A percentile compares a stretch with the other conserved stretches of the same genome.
Evolutionary conservation across 2,888 invertebrate species (phyloP).

Genomic region (Alloscopus bannaensis): DNA sequence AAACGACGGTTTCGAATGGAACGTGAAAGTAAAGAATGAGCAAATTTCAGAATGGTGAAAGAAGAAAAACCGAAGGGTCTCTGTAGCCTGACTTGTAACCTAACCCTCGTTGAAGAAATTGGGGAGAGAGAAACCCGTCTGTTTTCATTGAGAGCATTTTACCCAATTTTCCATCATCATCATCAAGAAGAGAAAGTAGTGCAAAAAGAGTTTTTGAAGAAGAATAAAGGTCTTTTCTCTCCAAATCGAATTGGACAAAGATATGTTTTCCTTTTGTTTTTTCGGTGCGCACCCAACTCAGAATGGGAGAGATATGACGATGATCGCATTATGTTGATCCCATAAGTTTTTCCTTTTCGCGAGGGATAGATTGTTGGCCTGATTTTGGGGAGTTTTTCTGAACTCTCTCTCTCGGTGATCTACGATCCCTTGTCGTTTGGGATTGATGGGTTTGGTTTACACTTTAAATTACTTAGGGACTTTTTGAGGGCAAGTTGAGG

Average conservation of each 20-base stretch:
- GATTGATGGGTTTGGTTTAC: slow-evolving; percentile 12
- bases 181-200: too few species aligned
- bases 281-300: too few species aligned
- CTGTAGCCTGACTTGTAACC: too few species aligned
- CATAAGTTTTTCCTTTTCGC: too few species aligned
- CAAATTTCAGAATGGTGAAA: not conserved
- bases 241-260: too few species aligned
- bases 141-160: too few species aligned
- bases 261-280: too few species aligned
- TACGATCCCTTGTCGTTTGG: slow-evolving; percentile 7
- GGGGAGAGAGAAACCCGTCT: too few species aligned
- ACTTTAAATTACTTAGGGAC: slow-evolving; percentile 16
- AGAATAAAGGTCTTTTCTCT: too few species aligned
- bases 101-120: slow-evolving; percentile 3
- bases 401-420: not conserved
- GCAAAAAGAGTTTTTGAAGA: too few species aligned
- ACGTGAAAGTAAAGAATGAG: not conserved
- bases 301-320: not conserved
- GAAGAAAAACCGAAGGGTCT: too few species aligned
- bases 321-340: not conserved
- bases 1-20: not conserved
- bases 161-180: too few species aligned
- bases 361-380: not conserved
- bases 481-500: slow-evolving; percentile 9
- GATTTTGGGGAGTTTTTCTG: not conserved